Evolutionary conservation across 2,113 vertebrate genomes (phyloP), one percentile per base, ranked within the genome.

Genomic region (Laterallus jamaicensis): DNA sequence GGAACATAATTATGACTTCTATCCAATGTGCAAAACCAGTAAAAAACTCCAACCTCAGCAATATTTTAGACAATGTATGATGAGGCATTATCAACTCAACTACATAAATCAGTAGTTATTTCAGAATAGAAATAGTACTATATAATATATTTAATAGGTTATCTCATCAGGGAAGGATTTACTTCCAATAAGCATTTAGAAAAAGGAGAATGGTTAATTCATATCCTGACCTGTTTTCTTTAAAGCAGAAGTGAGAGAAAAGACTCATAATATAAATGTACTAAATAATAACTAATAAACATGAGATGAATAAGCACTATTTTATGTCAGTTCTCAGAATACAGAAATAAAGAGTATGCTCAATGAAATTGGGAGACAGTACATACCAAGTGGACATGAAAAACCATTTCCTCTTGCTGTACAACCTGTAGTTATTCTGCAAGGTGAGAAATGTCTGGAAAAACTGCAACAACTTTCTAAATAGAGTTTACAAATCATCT

Each of bases 1-100:
- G 62, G 77, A 86, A 76, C 42, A 66, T 66, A 93, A 92, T 84
- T 84, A 79, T 69, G 69, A 77, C 66, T 86, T 91, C 40, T 82
- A 76, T 32, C 15, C 59, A 70, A n/a, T 44, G 15, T 77, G 26
- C n/a, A 63, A 96, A 77, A 66, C 14, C 55, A 85, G 50, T 69
- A 54, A 73, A 87, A 90, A 89, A 35, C 5, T 0, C 5, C 12
- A 67, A 29, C 10, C 44, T 95, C 73, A 87, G 62, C 88, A 87
- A 26, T 82, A 76, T 79, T 88, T 89, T 76, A 69, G 40, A 66
- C 86, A 85, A 55, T 3, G 12, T 16, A 29, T 0, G 0, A 42
- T 81, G 29, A 82, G 35, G 17, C 58, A 68, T 68, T 47, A 82
- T 68, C 75, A 80, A 90, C 7, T 52, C 11, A 83, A 52, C 24